Evolutionary conservation across 1,140 invertebrate genomes (phyloP).

Genomic region (Chlorops oryzae): DNA sequence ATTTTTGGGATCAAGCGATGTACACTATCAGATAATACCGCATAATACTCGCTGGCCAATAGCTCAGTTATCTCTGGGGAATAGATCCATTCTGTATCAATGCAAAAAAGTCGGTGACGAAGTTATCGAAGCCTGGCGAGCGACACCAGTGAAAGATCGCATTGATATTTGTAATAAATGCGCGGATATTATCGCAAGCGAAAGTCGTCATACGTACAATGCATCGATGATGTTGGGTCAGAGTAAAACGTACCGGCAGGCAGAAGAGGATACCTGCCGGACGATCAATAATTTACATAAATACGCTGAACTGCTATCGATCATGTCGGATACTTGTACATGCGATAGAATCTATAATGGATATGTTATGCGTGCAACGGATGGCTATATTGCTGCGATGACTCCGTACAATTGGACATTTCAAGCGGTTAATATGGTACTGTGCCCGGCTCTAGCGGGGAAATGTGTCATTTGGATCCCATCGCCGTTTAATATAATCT

Average conservation of each 20-base stretch:
- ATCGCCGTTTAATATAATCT: conserved; percentile 89
- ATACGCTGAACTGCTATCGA: conserved; percentile 70
- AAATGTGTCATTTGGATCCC: conserved; percentile 97
- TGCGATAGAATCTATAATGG: conserved; percentile 54
- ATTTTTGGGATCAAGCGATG: conserved; percentile 6
- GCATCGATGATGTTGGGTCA: conserved; percentile 96
- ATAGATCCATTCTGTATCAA: conserved; percentile 76
- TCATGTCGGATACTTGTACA: conserved; percentile 46
- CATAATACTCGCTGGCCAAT: conserved; percentile 78
- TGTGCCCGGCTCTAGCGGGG: conserved; percentile 95
- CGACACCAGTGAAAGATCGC: conserved; percentile 66
- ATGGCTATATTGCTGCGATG: conserved; percentile 95
- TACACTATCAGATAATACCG: conserved; percentile 49
- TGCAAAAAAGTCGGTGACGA: conserved; percentile 78
- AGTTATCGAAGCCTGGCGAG: conserved; percentile 78
- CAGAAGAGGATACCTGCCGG: conserved; percentile 93
- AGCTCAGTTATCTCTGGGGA: conserved; percentile 86
- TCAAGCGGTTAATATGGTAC: conserved; percentile 91
- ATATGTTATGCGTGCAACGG: conserved; percentile 70
- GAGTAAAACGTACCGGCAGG: conserved; percentile 88
- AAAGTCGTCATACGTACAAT: conserved; percentile 79
- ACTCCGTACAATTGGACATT: conserved; percentile 98
- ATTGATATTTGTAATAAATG: conserved; percentile 74
- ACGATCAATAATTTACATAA: conserved; percentile 90
- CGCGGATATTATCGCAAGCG: conserved; percentile 78